Evolutionary conservation across 2,888 invertebrate genomes (phyloP).

Genomic region (Catocala fraxini): DNA sequence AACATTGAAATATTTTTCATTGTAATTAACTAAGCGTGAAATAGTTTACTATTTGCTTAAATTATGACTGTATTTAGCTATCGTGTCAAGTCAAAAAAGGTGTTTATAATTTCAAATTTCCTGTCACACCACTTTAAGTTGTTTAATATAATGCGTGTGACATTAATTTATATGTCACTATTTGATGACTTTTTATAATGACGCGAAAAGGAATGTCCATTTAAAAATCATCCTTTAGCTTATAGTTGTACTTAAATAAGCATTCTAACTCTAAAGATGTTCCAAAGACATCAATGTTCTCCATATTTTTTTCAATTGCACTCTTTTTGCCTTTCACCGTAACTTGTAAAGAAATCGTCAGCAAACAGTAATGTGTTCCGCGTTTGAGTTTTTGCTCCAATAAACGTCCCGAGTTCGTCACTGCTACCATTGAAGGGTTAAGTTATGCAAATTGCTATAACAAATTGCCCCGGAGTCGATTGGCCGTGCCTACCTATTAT

Average conservation of each 20-base stretch:
- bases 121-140: too few relatives aligned
- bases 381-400: constrained; percentile 74
- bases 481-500: constrained; percentile 61
- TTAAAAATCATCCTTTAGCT: constrained; percentile 20
- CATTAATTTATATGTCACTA: too few relatives aligned
- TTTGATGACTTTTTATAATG: too few relatives aligned
- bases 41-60: not conserved
- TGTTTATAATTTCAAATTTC: too few relatives aligned
- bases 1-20: constrained; percentile 27
- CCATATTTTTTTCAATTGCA: constrained; percentile 44
- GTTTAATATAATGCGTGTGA: too few relatives aligned
- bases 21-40: constrained; percentile 22
- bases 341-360: constrained; percentile 60
- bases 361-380: constrained; percentile 65
- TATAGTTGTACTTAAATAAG: not conserved
- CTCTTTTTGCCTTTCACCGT: constrained; percentile 59
- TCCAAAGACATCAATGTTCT: constrained; percentile 38
- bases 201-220: not conserved
- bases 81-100: too few relatives aligned
- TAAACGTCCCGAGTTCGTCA: constrained; percentile 68
- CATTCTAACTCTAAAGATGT: constrained; percentile 13
- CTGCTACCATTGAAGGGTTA: constrained; percentile 75
- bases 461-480: constrained; percentile 64
- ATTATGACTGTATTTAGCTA: too few relatives aligned
- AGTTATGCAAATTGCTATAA: constrained; percentile 83